phyloP scores from a whole-genome alignment of 2,888 invertebrate genomes.

The Notocelia uddmanniana region DNA sequence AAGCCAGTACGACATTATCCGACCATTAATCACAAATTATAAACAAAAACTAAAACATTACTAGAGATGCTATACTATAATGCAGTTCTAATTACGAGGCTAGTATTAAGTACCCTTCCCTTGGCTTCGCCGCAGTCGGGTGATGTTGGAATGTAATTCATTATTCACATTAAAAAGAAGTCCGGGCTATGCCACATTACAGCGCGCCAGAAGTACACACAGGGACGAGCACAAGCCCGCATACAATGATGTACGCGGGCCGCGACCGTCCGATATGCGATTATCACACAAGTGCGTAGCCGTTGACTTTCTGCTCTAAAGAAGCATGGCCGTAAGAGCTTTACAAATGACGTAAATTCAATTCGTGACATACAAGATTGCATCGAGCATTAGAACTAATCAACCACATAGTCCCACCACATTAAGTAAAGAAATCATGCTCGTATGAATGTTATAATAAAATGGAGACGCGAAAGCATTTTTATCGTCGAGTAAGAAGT shows the following conservation, averaged over 20 bases:
- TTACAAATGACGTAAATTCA: slow-evolving; percentile 70
- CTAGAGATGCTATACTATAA: slow-evolving; percentile 57
- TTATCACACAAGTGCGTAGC: slow-evolving; percentile 48
- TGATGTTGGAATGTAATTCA: slow-evolving; percentile 52
- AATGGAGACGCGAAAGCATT: slow-evolving; percentile 79
- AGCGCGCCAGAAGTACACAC: slow-evolving; percentile 57
- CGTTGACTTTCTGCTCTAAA: slow-evolving; percentile 65
- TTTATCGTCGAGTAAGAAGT: slow-evolving; percentile 61
- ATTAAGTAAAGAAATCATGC: slow-evolving; percentile 78
- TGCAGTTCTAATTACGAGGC: slow-evolving; percentile 63
- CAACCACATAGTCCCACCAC: slow-evolving; percentile 79
- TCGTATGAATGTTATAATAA: slow-evolving; percentile 78
- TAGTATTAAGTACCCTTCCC: slow-evolving; percentile 52
- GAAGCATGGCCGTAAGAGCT: slow-evolving; percentile 70
- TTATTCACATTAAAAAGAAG: slow-evolving; percentile 65
- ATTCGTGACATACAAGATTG: slow-evolving; percentile 68
- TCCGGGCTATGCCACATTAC: slow-evolving; percentile 71
- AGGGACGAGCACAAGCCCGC: background rate
- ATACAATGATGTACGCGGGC: background rate
- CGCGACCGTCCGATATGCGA: background rate
- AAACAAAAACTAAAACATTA: slow-evolving; percentile 47
- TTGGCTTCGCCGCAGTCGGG: slow-evolving; percentile 38
- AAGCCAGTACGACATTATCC: slow-evolving; percentile 54
- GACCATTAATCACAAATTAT: slow-evolving; percentile 62
- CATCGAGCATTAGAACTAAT: slow-evolving; percentile 74